Evolutionary conservation across 2,113 vertebrate genomes (phyloP).

Genomic region (Dinomys branickii): DNA sequence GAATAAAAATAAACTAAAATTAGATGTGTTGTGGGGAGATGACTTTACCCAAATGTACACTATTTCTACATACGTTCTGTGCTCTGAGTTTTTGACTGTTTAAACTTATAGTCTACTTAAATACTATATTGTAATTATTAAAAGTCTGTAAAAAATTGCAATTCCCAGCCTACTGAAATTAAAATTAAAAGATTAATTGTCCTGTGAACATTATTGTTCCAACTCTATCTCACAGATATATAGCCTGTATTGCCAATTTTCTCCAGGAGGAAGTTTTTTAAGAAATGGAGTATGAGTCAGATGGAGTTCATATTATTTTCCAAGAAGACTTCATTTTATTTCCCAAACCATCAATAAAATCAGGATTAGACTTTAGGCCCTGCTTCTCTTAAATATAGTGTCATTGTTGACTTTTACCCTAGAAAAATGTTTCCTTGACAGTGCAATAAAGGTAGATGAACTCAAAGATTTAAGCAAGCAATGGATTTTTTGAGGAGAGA

Average conservation of each 20-base stretch:
- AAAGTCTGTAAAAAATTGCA: background rate
- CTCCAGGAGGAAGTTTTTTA: conserved; percentile 11
- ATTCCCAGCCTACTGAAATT: background rate
- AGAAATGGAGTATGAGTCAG: conserved; percentile 31
- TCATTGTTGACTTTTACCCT: conserved; percentile 40
- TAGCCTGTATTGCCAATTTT: conserved; percentile 29
- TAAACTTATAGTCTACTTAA: background rate
- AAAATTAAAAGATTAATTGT: background rate
- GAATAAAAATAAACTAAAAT: background rate
- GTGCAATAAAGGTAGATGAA: conserved; percentile 49
- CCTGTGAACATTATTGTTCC: background rate
- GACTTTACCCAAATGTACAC: background rate
- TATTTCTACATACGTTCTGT: background rate
- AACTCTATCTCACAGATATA: background rate
- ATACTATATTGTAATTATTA: background rate
- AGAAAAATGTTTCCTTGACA: conserved; percentile 60
- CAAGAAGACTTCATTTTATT: conserved; percentile 64
- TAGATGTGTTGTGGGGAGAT: background rate
- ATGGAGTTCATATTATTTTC: conserved; percentile 53
- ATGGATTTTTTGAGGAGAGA: conserved; percentile 52
- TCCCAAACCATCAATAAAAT: conserved; percentile 70
- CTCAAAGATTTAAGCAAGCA: conserved; percentile 45
- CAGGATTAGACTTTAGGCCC: conserved; percentile 62
- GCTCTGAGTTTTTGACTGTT: background rate
- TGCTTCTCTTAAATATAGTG: conserved; percentile 44